phyloP scores from a whole-genome alignment of 2,888 invertebrate genomes.

The Amphipyra tragopoginis region DNA sequence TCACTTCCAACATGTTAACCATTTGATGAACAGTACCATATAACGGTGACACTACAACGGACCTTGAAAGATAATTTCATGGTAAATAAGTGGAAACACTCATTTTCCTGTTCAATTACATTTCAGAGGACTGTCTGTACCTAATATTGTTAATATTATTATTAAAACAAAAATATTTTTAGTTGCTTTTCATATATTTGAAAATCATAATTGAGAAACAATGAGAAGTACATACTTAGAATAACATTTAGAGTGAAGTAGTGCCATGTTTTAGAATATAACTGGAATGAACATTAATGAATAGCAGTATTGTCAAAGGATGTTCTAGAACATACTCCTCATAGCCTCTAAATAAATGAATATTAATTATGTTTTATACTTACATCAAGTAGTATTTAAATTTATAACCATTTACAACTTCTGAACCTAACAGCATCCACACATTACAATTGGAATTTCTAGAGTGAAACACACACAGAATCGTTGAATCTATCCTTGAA shows the following conservation, averaged over 20 bases:
- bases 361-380: slow-evolving; percentile 56
- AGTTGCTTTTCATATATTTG: slow-evolving; percentile 70
- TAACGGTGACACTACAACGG: slow-evolving; percentile 46
- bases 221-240: slow-evolving; percentile 63
- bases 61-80: slow-evolving; percentile 68
- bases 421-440: slow-evolving; percentile 80
- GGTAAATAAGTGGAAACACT: slow-evolving; percentile 61
- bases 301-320: slow-evolving; percentile 62
- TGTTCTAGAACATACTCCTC: slow-evolving; percentile 66
- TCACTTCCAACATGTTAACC: slow-evolving; percentile 39
- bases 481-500: slow-evolving; percentile 74
- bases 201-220: slow-evolving; percentile 63
- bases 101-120: slow-evolving; percentile 78
- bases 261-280: slow-evolving; percentile 39
- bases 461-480: slow-evolving; percentile 82
- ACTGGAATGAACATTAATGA: slow-evolving; percentile 52
- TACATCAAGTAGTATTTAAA: slow-evolving; percentile 61
- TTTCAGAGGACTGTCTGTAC: slow-evolving; percentile 78
- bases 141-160: slow-evolving; percentile 72
- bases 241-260: slow-evolving; percentile 33
- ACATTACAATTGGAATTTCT: slow-evolving; percentile 79
- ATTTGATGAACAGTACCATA: slow-evolving; percentile 44
- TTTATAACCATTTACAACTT: slow-evolving; percentile 73
- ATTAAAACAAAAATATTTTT: slow-evolving; percentile 68
- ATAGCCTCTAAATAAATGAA: slow-evolving; percentile 66